Percentiles rank a stretch among this genome's conserved stretches.
Evolutionary conservation across 2,797 vertebrate genomes (phyloP).

Genomic region (Acanthornis magna): DNA sequence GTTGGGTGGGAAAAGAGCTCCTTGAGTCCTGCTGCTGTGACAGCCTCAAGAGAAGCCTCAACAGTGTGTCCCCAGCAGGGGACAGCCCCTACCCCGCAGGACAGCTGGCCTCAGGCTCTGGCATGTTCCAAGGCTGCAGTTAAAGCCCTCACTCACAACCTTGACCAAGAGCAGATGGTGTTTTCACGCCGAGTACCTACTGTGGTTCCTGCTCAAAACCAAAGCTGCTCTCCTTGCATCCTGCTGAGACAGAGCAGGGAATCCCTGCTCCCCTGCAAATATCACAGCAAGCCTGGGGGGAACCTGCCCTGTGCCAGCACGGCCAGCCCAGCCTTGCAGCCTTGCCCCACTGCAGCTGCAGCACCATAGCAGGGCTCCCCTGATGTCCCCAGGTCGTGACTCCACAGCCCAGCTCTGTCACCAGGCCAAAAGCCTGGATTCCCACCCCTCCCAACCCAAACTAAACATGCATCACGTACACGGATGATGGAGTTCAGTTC

Average conservation of each 20-base stretch:
- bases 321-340: background rate
- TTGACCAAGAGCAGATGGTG: background rate
- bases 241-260: background rate
- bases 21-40: background rate
- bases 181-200: background rate
- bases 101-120: background rate
- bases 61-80: rapidly evolving
- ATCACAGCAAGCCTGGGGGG: background rate
- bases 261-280: background rate
- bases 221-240: background rate
- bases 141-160: background rate
- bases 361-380: background rate
- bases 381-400: background rate
- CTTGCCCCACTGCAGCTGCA: background rate
- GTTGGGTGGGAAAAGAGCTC: background rate
- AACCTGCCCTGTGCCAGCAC: background rate
- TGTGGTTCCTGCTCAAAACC: background rate
- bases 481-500: constrained; percentile 99
- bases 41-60: background rate
- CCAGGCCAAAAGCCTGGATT: rapidly evolving
- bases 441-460: background rate
- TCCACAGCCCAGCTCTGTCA: background rate
- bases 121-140: background rate
- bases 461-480: constrained; percentile 76
- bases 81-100: background rate